Conservation (phyloP, 2,113 vertebrate species). For the Glaucomys volans region DNA sequence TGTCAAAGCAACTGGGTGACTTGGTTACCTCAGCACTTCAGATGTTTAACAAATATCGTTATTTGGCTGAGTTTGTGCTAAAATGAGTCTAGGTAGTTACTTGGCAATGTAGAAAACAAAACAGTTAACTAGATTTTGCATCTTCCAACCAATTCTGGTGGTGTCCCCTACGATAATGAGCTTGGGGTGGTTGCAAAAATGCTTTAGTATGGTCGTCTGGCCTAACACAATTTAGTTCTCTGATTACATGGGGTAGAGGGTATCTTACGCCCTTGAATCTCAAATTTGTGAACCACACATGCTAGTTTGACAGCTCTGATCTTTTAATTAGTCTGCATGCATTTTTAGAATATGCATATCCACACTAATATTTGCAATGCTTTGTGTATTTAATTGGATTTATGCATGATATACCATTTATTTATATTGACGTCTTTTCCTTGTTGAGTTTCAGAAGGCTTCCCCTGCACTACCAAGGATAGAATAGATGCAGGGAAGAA, state of each 20-base stretch:
- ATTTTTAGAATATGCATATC: constrained; percentile 34
- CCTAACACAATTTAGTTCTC: constrained; percentile 1
- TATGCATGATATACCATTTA: constrained; percentile 23
- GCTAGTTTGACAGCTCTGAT: not conserved
- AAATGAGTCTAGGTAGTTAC: constrained; percentile 35
- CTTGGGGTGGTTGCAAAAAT: constrained; percentile 32
- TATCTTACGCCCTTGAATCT: not conserved
- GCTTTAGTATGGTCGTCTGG: not conserved
- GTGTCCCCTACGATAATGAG: constrained; percentile 31
- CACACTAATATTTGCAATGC: constrained; percentile 20
- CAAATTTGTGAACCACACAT: not conserved
- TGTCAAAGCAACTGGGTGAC: constrained; percentile 73
- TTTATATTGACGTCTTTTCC: constrained; percentile 41
- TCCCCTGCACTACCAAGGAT: constrained; percentile 25
- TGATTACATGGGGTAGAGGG: not conserved
- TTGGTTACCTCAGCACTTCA: constrained; percentile 58
- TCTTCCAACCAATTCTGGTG: constrained; percentile 18
- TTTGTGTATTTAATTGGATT: constrained; percentile 26
- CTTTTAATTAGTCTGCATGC: not conserved
- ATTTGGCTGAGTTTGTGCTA: constrained; percentile 41
- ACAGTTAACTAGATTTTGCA: constrained; percentile 3
- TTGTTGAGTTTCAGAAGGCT: constrained; percentile 31
- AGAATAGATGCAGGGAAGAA: constrained; percentile 36
- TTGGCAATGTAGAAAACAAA: constrained; percentile 43
- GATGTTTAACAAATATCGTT: constrained; percentile 34